phyloP scores from a whole-genome alignment of 2,797 vertebrate genomes.

The Cirrhinus mrigala region DNA sequence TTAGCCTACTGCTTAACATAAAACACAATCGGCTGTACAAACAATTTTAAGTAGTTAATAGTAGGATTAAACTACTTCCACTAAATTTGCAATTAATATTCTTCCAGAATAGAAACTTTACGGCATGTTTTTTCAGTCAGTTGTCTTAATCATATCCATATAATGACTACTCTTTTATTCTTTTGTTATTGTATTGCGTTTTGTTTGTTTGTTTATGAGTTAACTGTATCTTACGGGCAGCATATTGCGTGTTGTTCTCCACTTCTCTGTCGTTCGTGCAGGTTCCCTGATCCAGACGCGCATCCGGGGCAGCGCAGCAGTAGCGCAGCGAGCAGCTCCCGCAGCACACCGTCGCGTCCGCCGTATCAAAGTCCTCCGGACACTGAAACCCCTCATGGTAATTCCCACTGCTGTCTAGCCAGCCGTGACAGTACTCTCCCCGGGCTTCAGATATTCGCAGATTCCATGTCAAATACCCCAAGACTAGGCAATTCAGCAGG shows the following conservation, averaged over 20 bases:
- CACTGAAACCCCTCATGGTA: constrained; percentile 95
- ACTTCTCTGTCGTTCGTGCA: constrained; percentile 92
- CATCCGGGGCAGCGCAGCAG: constrained; percentile 91
- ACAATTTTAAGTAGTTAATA: background rate
- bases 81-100: background rate
- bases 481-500: constrained; percentile 78
- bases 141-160: background rate
- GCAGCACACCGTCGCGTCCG: constrained; percentile 94
- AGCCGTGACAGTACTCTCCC: constrained; percentile 97
- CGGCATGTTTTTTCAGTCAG: background rate
- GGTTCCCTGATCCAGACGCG: constrained; percentile 90
- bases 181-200: background rate
- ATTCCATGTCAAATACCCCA: constrained; percentile 82
- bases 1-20: background rate
- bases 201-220: background rate
- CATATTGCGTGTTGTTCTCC: constrained; percentile 80
- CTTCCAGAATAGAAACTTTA: background rate
- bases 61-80: background rate
- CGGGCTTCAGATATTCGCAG: constrained; percentile 81
- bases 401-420: constrained; percentile 89
- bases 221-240: constrained; percentile 84
- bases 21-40: background rate
- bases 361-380: constrained; percentile 93
- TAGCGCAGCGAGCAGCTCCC: constrained; percentile 93
- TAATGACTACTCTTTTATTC: background rate